These are phyloP conservation scores for Parelbella ahira DNA, from an alignment of 2,888 invertebrate species.

Conservation along the genomic window DNA sequence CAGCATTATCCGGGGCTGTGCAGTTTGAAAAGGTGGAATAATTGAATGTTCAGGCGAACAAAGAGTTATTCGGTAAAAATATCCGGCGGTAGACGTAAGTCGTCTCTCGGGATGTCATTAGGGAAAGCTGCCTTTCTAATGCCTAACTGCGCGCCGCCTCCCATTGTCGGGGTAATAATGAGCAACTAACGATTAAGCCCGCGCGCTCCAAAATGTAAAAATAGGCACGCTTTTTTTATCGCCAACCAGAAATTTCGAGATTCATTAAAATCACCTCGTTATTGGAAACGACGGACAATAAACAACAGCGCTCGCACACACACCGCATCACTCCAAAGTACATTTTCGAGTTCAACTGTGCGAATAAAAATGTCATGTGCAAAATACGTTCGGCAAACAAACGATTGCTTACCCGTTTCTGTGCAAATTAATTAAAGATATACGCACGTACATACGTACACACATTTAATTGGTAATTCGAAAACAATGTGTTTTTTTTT, in stretches of 20 bases:
- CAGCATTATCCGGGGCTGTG: conserved; percentile 25
- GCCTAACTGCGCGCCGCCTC: conserved; percentile 70
- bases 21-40: conserved; percentile 33
- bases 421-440: conserved; percentile 6
- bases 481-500: no score
- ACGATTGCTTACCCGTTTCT: conserved; percentile 29
- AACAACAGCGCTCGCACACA: neutral
- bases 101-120: conserved; percentile 71
- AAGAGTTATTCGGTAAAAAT: conserved; percentile 69
- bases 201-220: conserved; percentile 44
- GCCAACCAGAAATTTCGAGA: conserved; percentile 35
- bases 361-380: conserved; percentile 24
- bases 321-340: conserved; percentile 1
- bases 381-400: conserved; percentile 28
- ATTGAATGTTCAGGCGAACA: conserved; percentile 43
- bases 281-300: conserved; percentile 5
- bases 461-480: no score
- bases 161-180: conserved; percentile 72
- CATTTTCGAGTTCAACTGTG: conserved; percentile 18
- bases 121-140: conserved; percentile 74
- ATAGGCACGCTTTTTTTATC: conserved; percentile 35
- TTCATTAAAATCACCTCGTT: conserved; percentile 33
- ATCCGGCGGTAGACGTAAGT: conserved; percentile 45
- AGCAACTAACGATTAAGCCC: conserved; percentile 70
- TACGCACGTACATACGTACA: no score